Evolutionary conservation across 2,888 invertebrate species (phyloP).

Genomic region (Lasioglossum oenotherae): DNA sequence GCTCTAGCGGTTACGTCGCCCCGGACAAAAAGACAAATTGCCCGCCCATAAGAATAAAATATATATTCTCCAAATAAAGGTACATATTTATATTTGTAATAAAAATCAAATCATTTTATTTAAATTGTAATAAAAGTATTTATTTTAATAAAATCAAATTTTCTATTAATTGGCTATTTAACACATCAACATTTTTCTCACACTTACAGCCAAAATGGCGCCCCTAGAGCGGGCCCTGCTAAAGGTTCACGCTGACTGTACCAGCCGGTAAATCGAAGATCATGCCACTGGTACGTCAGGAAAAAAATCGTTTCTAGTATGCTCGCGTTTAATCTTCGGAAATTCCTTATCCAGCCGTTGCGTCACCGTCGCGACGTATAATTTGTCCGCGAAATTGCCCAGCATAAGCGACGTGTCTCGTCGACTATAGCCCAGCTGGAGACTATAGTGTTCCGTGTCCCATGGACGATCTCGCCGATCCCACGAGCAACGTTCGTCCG

Average conservation of each 20-base stretch:
- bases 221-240: no score
- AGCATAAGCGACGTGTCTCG: slow-evolving; percentile 40
- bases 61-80: no score
- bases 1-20: no score
- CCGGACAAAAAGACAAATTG: no score
- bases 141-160: no score
- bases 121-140: no score
- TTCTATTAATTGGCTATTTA: no score
- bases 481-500: slow-evolving; percentile 48
- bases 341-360: neutral
- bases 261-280: neutral
- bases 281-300: neutral
- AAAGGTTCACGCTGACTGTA: neutral
- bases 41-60: no score
- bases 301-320: neutral
- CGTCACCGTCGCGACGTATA: neutral
- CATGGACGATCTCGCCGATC: slow-evolving; percentile 49
- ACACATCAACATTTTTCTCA: no score
- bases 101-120: no score
- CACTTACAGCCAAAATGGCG: no score
- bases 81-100: no score
- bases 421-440: slow-evolving; percentile 48
- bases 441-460: slow-evolving; percentile 50
- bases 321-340: neutral
- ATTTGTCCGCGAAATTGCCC: slow-evolving; percentile 44